Evolutionary conservation across 2,888 invertebrate genomes (phyloP).

Genomic region (Noctua pronuba): DNA sequence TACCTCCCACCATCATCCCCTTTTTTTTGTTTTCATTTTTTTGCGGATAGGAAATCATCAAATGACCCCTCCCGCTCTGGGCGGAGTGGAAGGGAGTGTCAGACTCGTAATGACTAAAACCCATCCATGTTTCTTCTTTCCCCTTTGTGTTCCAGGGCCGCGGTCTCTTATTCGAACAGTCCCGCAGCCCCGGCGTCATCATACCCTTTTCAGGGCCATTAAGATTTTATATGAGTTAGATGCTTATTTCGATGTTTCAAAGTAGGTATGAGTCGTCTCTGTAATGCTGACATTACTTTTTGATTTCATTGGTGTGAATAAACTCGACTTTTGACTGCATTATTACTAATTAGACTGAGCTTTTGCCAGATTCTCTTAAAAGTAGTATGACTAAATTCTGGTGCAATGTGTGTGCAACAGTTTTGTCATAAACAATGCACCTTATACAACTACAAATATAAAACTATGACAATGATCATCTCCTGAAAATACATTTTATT

Average conservation of each 20-base stretch:
- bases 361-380: slow-evolving; percentile 7
- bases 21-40: too few species aligned
- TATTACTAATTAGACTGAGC: slow-evolving; percentile 8
- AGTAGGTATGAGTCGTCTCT: neutral
- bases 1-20: too few species aligned
- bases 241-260: neutral
- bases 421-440: neutral
- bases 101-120: too few species aligned
- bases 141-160: too few species aligned
- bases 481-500: neutral
- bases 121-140: too few species aligned
- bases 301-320: slow-evolving; percentile 7
- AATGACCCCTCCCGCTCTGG: too few species aligned
- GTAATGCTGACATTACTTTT: neutral
- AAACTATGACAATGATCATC: neutral
- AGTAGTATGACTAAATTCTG: slow-evolving; percentile 29
- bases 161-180: too few species aligned
- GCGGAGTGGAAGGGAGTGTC: too few species aligned
- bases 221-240: neutral
- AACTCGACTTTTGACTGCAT: neutral
- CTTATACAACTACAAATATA: neutral
- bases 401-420: slow-evolving; percentile 22
- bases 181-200: too few species aligned
- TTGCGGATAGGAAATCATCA: too few species aligned
- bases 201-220: neutral